phyloP scores from a whole-genome alignment of 2,888 invertebrate species.

The Nasonia oneida region DNA sequence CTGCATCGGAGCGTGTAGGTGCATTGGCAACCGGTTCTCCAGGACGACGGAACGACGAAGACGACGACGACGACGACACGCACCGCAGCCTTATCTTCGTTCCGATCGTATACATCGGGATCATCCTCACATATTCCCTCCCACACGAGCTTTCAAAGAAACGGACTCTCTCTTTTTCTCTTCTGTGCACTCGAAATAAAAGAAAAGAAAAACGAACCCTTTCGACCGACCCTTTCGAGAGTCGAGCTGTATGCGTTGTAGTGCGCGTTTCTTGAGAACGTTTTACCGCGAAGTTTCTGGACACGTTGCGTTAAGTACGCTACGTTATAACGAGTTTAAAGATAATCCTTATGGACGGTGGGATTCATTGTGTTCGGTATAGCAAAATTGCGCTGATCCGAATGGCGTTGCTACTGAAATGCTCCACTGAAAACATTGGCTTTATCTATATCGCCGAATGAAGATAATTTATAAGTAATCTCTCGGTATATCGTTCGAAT shows the following conservation, averaged over 20 bases:
- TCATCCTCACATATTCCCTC: conserved; percentile 51
- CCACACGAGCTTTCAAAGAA: conserved; percentile 39
- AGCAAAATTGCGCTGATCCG: neutral
- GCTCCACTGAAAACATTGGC: neutral
- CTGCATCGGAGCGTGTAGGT: neutral
- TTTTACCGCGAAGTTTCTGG: neutral
- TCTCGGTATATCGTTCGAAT: no score
- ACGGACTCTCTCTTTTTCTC: neutral
- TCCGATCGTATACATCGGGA: conserved; percentile 52
- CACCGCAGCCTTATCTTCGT: conserved; percentile 42
- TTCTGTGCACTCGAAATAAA: neutral
- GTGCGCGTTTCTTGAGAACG: conserved; percentile 3
- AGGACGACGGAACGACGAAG: neutral
- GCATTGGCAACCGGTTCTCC: conserved; percentile 38
- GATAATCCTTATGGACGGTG: neutral
- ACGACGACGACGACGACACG: conserved; percentile 22
- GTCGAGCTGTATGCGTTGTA: neutral
- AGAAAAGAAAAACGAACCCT: conserved; percentile 16
- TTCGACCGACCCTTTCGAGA: neutral
- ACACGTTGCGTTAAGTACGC: neutral
- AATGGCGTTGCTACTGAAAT: neutral
- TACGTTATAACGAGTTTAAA: neutral
- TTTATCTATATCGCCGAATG: neutral
- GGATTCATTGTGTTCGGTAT: neutral
- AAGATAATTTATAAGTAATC: no score